Evolutionary conservation across 2,113 vertebrate species (phyloP), one percentile per base, ranked within the genome.

Genomic region (Rhadina sibilatrix): DNA sequence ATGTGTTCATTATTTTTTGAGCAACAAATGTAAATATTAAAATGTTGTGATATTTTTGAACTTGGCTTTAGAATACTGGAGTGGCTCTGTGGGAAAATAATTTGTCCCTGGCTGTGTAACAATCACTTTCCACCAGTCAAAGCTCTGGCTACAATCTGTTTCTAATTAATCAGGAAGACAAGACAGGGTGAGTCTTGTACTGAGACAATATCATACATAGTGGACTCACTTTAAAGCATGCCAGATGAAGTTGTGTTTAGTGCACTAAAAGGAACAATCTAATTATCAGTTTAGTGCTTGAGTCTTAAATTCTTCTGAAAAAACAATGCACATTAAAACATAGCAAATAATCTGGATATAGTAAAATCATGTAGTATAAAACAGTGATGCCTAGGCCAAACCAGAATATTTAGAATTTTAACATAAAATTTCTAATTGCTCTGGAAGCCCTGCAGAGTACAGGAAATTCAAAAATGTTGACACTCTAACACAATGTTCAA

Each of bases 131-230:
- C 85, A 90, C 89, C 70, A 92, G 75, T 96, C 89, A 96, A 96
- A 97, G 89, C 79, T 93, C 95, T 72, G 93, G 90, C 84, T 92
- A 74, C 92, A 96, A 76, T 96, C 97, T 97, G 96, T 94, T 97
- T 97, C 95, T 96, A 97, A 97, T 97, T 97, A 97, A 94, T 94
- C 87, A 96, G 90, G 47, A 96, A 94, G 96, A 96, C 90, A 96
- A 95, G 96, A 96, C 92, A 94, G 93, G 82, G 89, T 0, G 1
- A 92, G 83, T 31, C 49, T 94, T 96, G 81, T 93, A 44, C 89
- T 70, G 65, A 91, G 74, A 77, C 95, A 94, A 20, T 93, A 90
- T 94, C 74, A 54, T 69, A 25, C 74, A 70, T 50, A 96, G 80
- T 83, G 83, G 60, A 86, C 89, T 83, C 52, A 14, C 66, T 92